Conservation (phyloP, 1,140 invertebrate genomes). For the Bradynema listronoti region DNA sequence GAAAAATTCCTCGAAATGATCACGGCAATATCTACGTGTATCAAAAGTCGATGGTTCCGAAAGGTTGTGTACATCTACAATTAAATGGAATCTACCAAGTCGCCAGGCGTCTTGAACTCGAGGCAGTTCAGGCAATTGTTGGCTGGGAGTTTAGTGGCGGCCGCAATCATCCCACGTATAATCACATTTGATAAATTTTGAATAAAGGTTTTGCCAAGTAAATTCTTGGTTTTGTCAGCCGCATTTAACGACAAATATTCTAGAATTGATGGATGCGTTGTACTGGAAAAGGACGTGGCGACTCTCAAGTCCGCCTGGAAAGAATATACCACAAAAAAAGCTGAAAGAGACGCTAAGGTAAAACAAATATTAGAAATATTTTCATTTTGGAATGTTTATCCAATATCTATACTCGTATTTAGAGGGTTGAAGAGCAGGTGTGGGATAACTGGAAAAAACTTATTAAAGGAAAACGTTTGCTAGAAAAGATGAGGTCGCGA, state of each 20-base stretch:
- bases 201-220: slow-evolving; percentile 1
- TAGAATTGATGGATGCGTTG: slow-evolving; percentile 78
- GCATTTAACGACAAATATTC: slow-evolving; percentile 25
- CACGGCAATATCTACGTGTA: slow-evolving; percentile 94
- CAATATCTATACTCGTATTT: background rate
- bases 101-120: slow-evolving; percentile 81
- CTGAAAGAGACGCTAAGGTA: slow-evolving; percentile 32
- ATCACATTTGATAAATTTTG: slow-evolving; percentile 7
- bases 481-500: slow-evolving; percentile 38
- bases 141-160: slow-evolving; percentile 87
- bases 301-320: slow-evolving; percentile 77
- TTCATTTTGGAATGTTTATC: background rate
- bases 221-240: background rate
- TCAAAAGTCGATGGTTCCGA: slow-evolving; percentile 84
- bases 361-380: slow-evolving; percentile 1
- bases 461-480: slow-evolving; percentile 30
- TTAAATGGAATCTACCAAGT: slow-evolving; percentile 76
- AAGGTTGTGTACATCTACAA: slow-evolving; percentile 78
- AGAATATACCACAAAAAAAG: slow-evolving; percentile 60
- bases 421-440: slow-evolving; percentile 30
- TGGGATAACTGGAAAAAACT: slow-evolving; percentile 32
- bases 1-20: slow-evolving; percentile 85
- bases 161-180: slow-evolving; percentile 71
- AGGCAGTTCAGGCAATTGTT: slow-evolving; percentile 84
- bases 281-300: slow-evolving; percentile 81